A percentile compares a stretch with the other conserved stretches of the same genome.
Evolutionary conservation across 2,113 vertebrate genomes (phyloP).

Genomic region (Rhadina sibilatrix): DNA sequence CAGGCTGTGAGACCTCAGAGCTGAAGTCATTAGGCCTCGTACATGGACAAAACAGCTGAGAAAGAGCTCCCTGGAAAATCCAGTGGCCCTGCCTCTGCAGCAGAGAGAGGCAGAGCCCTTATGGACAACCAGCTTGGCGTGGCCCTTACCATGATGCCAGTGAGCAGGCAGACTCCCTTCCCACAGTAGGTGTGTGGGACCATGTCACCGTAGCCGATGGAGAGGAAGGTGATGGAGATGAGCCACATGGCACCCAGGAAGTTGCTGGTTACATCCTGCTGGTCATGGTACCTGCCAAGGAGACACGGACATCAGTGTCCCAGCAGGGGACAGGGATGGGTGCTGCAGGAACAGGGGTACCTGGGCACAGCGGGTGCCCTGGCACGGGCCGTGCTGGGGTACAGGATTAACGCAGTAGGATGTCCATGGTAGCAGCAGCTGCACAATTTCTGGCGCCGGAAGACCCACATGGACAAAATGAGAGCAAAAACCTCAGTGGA

Average conservation of each 20-base stretch:
- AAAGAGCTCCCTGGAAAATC: neutral
- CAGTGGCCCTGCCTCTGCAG: fast-evolving
- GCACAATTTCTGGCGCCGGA: neutral
- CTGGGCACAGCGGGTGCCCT: neutral
- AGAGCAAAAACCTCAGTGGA: neutral
- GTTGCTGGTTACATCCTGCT: constrained; percentile 97
- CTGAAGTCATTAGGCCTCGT: fast-evolving
- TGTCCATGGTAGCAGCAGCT: neutral
- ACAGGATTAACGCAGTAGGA: neutral
- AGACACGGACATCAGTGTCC: neutral
- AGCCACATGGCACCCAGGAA: constrained; percentile 99
- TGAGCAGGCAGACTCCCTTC: constrained; percentile 96
- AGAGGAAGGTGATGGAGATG: constrained; percentile 98
- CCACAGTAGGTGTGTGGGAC: constrained; percentile 98
- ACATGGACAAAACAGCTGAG: fast-evolving
- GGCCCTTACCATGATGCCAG: constrained; percentile 93
- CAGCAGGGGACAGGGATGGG: neutral
- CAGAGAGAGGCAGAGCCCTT: neutral
- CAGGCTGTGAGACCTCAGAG: neutral
- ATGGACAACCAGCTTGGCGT: fast-evolving
- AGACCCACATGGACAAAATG: neutral
- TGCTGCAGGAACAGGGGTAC: fast-evolving
- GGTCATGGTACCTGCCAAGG: constrained; percentile 90
- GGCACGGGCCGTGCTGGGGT: fast-evolving
- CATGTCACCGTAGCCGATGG: constrained; percentile 98